A percentile compares a stretch with the other conserved stretches of the same genome.
phyloP scores from a whole-genome alignment of 2,888 invertebrate species.

The Lysandra bellargus region DNA sequence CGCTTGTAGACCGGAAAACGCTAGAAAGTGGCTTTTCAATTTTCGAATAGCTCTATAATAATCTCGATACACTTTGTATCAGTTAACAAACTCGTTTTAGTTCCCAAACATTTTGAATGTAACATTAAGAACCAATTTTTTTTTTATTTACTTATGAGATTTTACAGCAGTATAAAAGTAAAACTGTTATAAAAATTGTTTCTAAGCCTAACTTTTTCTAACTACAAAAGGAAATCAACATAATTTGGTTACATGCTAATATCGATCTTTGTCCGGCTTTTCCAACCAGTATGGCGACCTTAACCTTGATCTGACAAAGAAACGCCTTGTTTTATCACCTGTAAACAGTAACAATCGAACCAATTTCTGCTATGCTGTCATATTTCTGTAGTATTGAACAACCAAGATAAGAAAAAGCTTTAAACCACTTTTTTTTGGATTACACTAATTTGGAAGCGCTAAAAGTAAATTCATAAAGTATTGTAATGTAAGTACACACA shows the following conservation, averaged over 20 bases:
- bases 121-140: background rate
- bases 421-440: too few relatives aligned
- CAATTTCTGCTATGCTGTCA: background rate
- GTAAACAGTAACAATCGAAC: background rate
- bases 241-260: background rate
- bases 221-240: background rate
- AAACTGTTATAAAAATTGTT: too few relatives aligned
- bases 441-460: background rate
- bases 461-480: background rate
- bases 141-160: too few relatives aligned
- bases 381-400: background rate
- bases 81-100: background rate
- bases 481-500: background rate
- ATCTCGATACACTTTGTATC: slow-evolving; percentile 24
- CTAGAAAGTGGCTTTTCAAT: slow-evolving; percentile 80
- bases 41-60: slow-evolving; percentile 76
- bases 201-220: background rate
- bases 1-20: slow-evolving; percentile 78
- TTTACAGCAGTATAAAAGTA: too few relatives aligned
- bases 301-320: background rate
- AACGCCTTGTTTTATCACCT: background rate
- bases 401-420: background rate
- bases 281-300: background rate
- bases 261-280: background rate
- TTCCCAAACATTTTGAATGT: background rate